phyloP scores from a whole-genome alignment of 2,113 vertebrate species.

The Glaucidium brasilianum region DNA sequence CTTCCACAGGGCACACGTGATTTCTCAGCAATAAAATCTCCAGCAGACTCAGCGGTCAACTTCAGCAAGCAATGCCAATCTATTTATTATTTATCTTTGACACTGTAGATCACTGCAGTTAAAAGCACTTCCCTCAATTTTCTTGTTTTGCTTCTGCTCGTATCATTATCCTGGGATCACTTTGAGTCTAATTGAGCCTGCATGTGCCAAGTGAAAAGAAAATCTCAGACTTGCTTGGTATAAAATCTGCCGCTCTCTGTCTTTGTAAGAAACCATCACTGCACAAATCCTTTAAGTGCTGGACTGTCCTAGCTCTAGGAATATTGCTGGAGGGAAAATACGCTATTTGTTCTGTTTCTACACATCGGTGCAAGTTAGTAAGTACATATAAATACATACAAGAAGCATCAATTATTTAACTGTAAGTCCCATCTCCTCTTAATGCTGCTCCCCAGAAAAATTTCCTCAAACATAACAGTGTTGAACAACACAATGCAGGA shows the following conservation, averaged over 20 bases:
- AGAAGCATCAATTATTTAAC: neutral
- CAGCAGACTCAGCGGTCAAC: neutral
- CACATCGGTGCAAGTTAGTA: neutral
- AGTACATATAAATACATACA: neutral
- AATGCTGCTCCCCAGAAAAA: fast-evolving
- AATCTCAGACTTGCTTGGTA: neutral
- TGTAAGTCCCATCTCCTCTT: neutral
- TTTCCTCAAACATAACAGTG: neutral
- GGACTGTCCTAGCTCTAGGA: neutral
- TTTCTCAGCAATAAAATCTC: neutral
- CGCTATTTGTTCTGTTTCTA: neutral
- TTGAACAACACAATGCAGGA: neutral
- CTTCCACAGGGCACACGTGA: neutral
- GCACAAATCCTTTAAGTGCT: neutral
- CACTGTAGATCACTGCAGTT: neutral
- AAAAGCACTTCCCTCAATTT: conserved; percentile 47
- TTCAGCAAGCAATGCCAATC: neutral
- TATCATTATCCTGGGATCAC: neutral
- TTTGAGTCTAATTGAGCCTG: conserved; percentile 5
- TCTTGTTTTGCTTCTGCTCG: neutral
- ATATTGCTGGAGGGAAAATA: neutral
- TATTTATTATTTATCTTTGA: conserved; percentile 51
- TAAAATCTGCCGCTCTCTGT: neutral
- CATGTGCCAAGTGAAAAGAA: neutral
- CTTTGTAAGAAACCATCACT: neutral